These are phyloP conservation scores for Cataglyphis albicans DNA, from an alignment of 2,888 invertebrate species.

Conservation along the genomic window DNA sequence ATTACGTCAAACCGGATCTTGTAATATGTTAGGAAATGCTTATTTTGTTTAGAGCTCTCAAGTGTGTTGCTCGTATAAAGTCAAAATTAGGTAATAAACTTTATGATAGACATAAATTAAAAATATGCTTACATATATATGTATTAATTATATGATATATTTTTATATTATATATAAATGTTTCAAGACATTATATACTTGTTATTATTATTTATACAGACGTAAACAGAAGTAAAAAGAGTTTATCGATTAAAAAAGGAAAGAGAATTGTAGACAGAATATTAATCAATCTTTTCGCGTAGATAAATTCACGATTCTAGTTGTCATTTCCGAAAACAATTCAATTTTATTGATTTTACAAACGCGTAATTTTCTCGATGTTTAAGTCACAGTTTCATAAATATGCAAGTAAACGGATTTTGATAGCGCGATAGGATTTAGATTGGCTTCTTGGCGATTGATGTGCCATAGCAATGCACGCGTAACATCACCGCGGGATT, in stretches of 20 bases:
- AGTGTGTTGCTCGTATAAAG: neutral
- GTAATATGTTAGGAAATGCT: slow-evolving; percentile 9
- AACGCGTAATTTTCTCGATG: neutral
- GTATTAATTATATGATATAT: neutral
- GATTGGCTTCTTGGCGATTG: slow-evolving; percentile 39
- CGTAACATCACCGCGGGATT: slow-evolving; percentile 18
- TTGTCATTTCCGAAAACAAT: neutral
- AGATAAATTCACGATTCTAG: neutral
- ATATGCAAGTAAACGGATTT: slow-evolving; percentile 34
- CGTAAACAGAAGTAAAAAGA: neutral
- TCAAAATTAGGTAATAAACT: neutral
- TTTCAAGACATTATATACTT: neutral
- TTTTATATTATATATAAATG: neutral
- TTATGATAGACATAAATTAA: neutral
- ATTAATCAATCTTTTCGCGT: neutral
- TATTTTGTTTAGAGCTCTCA: neutral
- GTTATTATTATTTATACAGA: neutral
- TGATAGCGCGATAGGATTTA: neutral
- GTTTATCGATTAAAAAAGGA: too few species aligned
- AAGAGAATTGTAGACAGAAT: neutral
- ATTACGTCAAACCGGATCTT: neutral
- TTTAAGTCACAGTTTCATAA: neutral
- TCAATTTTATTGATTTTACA: neutral
- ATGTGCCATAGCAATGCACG: slow-evolving; percentile 9
- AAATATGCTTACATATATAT: neutral